Percentiles rank a stretch among this genome's conserved stretches.
These are phyloP conservation scores for Cetonia aurata DNA, from an alignment of 2,888 invertebrate genomes.

Conservation along the genomic window DNA sequence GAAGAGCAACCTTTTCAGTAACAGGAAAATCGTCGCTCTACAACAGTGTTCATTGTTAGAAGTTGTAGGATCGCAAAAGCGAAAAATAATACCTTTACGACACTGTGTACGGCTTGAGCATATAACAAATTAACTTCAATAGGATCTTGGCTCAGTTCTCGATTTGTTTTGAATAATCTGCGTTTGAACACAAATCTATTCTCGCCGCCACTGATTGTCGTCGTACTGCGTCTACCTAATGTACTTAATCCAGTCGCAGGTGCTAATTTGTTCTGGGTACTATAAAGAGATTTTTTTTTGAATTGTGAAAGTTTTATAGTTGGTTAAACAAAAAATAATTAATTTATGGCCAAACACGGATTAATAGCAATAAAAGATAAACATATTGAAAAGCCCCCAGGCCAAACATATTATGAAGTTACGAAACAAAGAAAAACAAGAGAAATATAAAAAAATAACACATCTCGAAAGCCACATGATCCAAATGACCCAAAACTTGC, in stretches of 20 bases:
- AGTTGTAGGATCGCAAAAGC: not conserved
- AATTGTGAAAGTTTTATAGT: not conserved
- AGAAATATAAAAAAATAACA: too few species aligned
- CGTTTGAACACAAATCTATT: conserved; percentile 94
- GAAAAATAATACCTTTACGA: conserved; percentile 86
- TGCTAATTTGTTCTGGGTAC: conserved; percentile 63
- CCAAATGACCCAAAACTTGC: too few species aligned
- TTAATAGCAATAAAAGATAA: too few species aligned
- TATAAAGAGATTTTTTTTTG: conserved; percentile 50
- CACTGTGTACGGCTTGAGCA: conserved; percentile 94
- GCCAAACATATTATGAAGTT: too few species aligned
- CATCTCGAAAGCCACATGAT: too few species aligned
- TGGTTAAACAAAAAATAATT: not conserved
- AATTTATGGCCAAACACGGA: conserved; percentile 14
- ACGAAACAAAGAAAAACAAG: too few species aligned
- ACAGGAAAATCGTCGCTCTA: conserved; percentile 82
- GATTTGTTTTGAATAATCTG: conserved; percentile 86
- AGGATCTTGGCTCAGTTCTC: conserved; percentile 94
- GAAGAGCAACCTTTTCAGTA: conserved; percentile 93
- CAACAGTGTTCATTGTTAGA: conserved; percentile 17
- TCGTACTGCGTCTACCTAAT: conserved; percentile 70
- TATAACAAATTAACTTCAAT: conserved; percentile 94
- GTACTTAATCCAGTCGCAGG: conserved; percentile 64
- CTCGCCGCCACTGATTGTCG: conserved; percentile 86
- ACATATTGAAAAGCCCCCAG: too few species aligned